Evolutionary conservation across 2,113 vertebrate genomes (phyloP), one percentile per base, ranked within the genome.

Genomic region (Petroica traversi): DNA sequence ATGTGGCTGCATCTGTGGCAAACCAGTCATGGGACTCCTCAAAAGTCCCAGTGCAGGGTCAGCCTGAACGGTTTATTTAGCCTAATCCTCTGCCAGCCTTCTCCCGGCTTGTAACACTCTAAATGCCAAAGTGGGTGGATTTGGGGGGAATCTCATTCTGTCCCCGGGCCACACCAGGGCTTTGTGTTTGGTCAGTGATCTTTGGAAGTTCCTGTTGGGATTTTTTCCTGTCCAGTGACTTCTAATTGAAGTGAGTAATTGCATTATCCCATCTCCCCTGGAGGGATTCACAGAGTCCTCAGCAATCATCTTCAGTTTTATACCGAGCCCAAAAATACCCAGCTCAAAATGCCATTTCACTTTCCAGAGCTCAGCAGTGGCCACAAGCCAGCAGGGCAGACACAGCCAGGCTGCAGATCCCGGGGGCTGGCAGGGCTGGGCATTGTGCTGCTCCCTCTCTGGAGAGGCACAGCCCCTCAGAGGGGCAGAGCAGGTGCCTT

Each of bases 391-490:
- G 43, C 0, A 0, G 46, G 54, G 12, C 49, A 64, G 55, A 54
- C 0, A 1, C 0, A 0, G 23, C 45, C 9, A 6, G 84, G 40
- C 72, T 89, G 54, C 0, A 0, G 48, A 80, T 74, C 33, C 33
- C 10, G 2, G 34, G 36, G 7, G 12, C 78, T 84, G 38, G 19
- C 62, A 40, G 18, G 45, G 62, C 72, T 54, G 40, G 19, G 33
- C 3, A 2, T n/a, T n/a, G n/a, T 72, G 34, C 38, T 4, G 6
- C 4, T 41, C 38, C 33, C 16, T 59, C 34, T 78, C 15, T 3
- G 9, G 28, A 29, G 28, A 45, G 28, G 25, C 14, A 43, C 0
- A 4, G 41, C 25, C 25, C 72, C 79, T 82, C 1, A 3, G 26
- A 91, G 23, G 33, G 23, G 19, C 41, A 78, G 46, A 71, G 16